phyloP scores from a whole-genome alignment of 2,113 vertebrate species.

The Fulica atra region DNA sequence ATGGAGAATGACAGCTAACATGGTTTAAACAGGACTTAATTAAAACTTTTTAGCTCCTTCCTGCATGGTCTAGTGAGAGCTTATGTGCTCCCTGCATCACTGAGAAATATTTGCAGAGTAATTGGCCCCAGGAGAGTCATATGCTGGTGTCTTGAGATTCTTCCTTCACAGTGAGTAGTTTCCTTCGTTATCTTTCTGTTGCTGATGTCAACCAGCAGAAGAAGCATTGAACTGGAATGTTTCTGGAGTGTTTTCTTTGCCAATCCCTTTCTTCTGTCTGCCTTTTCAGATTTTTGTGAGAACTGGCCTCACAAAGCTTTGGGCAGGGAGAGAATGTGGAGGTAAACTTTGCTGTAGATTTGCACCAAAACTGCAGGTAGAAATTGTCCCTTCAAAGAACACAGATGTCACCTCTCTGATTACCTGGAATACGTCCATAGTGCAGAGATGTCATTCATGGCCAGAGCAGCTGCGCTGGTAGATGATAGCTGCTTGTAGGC shows the following conservation, averaged over 20 bases:
- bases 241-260: background rate
- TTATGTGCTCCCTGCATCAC: background rate
- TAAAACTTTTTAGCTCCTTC: background rate
- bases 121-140: constrained; percentile 46
- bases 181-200: background rate
- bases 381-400: background rate
- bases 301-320: background rate
- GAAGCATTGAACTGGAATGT: background rate
- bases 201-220: background rate
- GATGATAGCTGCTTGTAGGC: background rate
- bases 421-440: background rate
- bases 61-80: constrained; percentile 8
- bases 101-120: constrained; percentile 43
- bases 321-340: background rate
- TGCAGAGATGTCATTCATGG: background rate
- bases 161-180: background rate
- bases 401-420: background rate
- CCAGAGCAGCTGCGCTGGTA: background rate
- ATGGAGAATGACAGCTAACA: background rate
- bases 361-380: background rate
- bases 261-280: background rate
- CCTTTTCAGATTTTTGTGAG: background rate
- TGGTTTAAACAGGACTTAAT: constrained; percentile 10
- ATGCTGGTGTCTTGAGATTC: background rate
- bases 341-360: background rate